Percentiles rank a stretch among this genome's conserved stretches.
Conservation (phyloP, 2,888 invertebrate species). For the Leucania comma region DNA sequence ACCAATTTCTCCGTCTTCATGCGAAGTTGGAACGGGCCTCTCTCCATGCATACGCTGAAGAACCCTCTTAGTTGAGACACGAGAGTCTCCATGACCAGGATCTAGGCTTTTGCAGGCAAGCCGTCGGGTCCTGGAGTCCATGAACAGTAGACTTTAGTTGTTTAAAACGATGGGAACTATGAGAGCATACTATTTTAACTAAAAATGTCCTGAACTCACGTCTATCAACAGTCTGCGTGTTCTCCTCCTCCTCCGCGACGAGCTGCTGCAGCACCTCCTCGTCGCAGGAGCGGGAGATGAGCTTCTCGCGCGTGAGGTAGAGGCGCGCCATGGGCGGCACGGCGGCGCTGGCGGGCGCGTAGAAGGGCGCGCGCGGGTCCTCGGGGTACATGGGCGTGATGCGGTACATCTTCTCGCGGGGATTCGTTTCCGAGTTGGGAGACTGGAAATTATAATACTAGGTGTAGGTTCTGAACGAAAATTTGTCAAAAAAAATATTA, state of each 20-base stretch:
- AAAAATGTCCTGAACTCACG: slow-evolving; percentile 86
- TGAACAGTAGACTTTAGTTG: too few species aligned
- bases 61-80: too few species aligned
- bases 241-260: slow-evolving; percentile 92
- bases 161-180: too few species aligned
- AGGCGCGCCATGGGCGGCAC: slow-evolving; percentile 96
- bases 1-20: too few species aligned
- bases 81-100: too few species aligned
- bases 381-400: slow-evolving; percentile 98
- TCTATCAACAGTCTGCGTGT: slow-evolving; percentile 92
- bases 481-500: too few species aligned
- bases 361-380: slow-evolving; percentile 98
- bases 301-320: slow-evolving; percentile 93
- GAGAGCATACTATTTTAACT: too few species aligned
- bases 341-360: slow-evolving; percentile 92
- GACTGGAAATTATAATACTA: slow-evolving; percentile 89
- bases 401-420: slow-evolving; percentile 95
- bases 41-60: too few species aligned
- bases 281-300: slow-evolving; percentile 94
- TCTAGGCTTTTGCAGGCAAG: too few species aligned
- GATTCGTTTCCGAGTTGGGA: slow-evolving; percentile 94
- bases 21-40: too few species aligned
- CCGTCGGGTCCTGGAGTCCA: too few species aligned
- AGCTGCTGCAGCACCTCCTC: slow-evolving; percentile 91
- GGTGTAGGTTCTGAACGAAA: too few species aligned